Percentiles rank a stretch among this genome's conserved stretches.
Conservation (phyloP, 2,888 invertebrate genomes). For the Aleiodes leptofemur region DNA sequence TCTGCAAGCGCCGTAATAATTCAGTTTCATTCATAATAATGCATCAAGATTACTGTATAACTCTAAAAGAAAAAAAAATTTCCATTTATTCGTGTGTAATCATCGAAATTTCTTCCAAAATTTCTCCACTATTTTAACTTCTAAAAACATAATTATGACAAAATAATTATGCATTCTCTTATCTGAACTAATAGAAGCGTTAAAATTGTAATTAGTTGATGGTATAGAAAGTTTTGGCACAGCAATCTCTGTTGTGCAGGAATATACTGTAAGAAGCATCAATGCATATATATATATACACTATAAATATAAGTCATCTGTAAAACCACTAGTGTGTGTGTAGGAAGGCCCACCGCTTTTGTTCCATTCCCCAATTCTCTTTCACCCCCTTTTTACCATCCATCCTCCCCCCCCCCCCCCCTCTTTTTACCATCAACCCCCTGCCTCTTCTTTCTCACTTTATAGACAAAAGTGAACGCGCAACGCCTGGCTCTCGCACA, state of each 20-base stretch:
- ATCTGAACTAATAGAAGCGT: background rate
- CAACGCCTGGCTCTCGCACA: conserved; percentile 7
- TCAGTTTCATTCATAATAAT: no score
- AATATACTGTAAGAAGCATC: conserved; percentile 22
- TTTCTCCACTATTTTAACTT: no score
- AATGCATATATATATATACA: conserved; percentile 21
- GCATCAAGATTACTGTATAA: no score
- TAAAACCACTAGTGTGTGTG: conserved; percentile 4
- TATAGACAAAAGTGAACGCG: conserved; percentile 26
- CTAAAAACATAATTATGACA: no score
- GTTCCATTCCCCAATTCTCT: conserved; percentile 24
- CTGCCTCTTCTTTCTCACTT: background rate
- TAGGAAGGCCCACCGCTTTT: conserved; percentile 18
- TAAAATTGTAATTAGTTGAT: conserved; percentile 15
- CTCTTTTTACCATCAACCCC: background rate
- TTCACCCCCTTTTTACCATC: background rate
- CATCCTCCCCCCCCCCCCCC: no score
- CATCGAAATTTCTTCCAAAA: no score
- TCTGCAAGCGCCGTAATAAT: no score
- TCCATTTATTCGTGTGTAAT: no score
- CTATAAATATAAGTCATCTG: conserved; percentile 33
- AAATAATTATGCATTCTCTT: no score
- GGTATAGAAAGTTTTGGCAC: conserved; percentile 2
- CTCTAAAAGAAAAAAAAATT: no score
- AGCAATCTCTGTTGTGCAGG: conserved; percentile 9